Conservation (phyloP, 2,113 vertebrate genomes). For the Varanus salvator region DNA sequence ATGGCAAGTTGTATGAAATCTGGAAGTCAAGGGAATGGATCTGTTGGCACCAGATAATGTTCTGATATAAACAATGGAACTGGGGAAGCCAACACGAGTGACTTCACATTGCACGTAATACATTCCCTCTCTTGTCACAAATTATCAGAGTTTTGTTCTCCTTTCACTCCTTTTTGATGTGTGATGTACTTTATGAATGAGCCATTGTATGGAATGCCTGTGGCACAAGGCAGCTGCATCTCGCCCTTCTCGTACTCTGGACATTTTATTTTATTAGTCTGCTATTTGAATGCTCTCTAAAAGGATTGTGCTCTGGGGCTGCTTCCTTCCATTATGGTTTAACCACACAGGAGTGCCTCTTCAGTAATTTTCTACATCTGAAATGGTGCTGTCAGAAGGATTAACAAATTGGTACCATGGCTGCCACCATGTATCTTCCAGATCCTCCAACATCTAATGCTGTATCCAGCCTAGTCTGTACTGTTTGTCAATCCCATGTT, state of each 20-base stretch:
- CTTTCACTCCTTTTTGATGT: background rate
- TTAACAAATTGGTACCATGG: background rate
- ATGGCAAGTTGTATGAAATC: background rate
- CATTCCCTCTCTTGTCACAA: background rate
- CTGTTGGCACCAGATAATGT: background rate
- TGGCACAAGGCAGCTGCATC: background rate
- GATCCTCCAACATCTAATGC: background rate
- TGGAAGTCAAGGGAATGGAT: background rate
- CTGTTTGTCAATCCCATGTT: background rate
- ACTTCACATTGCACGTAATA: background rate
- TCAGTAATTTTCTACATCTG: background rate
- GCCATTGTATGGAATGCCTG: background rate
- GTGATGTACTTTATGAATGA: background rate
- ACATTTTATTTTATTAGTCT: background rate
- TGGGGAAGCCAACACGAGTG: background rate
- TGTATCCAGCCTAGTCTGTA: background rate
- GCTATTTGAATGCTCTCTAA: background rate
- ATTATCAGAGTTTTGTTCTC: too few species aligned
- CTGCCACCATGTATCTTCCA: too few species aligned
- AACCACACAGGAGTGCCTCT: background rate
- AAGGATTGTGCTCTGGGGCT: background rate
- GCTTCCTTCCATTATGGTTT: background rate
- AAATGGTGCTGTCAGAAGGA: background rate
- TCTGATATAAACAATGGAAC: background rate
- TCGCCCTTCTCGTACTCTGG: background rate